Base-by-base conservation (phyloP, 2,888 invertebrate species). In the Psylliodes chrysocephalus region DNA sequence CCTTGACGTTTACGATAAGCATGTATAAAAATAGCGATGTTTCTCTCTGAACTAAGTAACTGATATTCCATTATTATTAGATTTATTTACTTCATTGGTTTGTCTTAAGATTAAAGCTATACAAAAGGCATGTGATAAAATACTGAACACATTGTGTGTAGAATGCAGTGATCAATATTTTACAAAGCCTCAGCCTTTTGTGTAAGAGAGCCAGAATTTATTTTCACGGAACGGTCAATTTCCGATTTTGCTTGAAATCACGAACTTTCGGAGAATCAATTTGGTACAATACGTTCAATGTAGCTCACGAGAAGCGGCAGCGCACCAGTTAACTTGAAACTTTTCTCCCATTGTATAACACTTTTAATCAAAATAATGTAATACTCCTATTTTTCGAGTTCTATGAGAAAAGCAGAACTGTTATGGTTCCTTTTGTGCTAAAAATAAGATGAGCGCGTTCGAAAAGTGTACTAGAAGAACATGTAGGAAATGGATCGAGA, bases 301-400 rank as follows among this genome's bases (percentile, higher is more conserved):
- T 19, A 44, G 55, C 53, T 40, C 28, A 44, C 19, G 54, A 59
- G 22, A 59, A 59, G 52, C 51, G 60, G 33, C 18, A 19, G 17
- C 35, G 17, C 12, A 22, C 15, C 53, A 52, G 47, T 52, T 55
- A 30, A 30, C 51, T 12, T 30, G 51, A 64, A 60, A 49, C 55
- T 60, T 64, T 47, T 47, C 53, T 17, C 10, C 49, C 46, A 60
- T 64, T 55, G 22, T 64, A 22, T 49, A 42, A 42, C 19, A 53
- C 55, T 19, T 64, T 64, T 55, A 51, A 60, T 64, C 60, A 56
- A 64, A 64, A 56, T 64, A 55, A 63, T 57, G 52, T 57, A 18
- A 51, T 60, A 55, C 54, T 25, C 17, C 33, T 18, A 22, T 59
- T 59, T 49, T 49, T 51, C 40, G 35, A 25, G 33, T 35, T 22